Base-by-base conservation (phyloP, 92 coral and sea anemone genomes). In the Metridium senile region DNA sequence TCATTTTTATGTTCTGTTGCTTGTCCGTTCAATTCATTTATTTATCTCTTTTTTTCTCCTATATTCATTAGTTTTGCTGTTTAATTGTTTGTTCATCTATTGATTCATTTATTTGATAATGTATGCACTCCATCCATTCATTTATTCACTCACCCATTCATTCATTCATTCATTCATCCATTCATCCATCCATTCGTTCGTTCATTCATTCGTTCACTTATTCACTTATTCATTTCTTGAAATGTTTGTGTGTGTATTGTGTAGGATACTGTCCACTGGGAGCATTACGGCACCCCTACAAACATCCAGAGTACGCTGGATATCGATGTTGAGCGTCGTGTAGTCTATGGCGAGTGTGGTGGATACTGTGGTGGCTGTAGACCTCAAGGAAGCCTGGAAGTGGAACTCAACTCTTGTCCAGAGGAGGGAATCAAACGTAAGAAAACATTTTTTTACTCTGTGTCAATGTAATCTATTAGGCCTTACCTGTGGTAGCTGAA, bases 281-380 rank as follows among this genome's bases (percentile, higher is more conserved):
- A 88, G 54, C 85, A 82, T 64, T 85, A 87, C 59, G 98, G 98
- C 11, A 76, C 76, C 33, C 98, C 98, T 2, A 79, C 85, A 11
- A 85, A 91, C 72, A 89, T 93, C 68, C 65, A 82, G 65, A 91
- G 86, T 46, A 81, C 85, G 18, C 88, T 91, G 16, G 90, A 91
- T 58, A 81, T 89, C 22, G 80, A 78, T 62, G 86, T 49, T 34
- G 85, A 83, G 26, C 86, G 88, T 9, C 81, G 85, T 9, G 51
- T 34, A 30, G 91, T 91, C 23, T 91, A 79, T 45, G 98, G 91
- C 23, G 96, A 88, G 58, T 93, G 98, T 74, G 98, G 98, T 53
- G 98, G 98, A 4, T 93, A 92, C 75, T 93, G 98, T 81, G 98
- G 98, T 20, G 91, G 90, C 1, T 93, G 98, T 71, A 75, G 81